Conservation (phyloP, 2,888 invertebrate species). For the Diaphora mendica region DNA sequence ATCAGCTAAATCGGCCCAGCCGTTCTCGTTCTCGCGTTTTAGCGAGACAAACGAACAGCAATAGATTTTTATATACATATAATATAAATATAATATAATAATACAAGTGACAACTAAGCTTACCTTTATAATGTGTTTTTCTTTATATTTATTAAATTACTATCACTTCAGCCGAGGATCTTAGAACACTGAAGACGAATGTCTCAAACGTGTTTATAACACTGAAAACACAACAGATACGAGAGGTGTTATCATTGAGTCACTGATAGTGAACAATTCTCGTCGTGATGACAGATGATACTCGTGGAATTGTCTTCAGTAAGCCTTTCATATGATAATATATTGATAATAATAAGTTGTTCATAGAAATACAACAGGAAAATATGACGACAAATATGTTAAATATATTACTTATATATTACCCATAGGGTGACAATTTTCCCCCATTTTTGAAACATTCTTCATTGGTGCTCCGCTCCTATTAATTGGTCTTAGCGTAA, state of each 20-base stretch:
- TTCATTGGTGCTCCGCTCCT: no score
- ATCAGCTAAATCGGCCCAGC: no score
- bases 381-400: background rate
- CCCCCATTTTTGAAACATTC: no score
- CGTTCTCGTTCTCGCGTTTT: no score
- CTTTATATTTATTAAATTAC: background rate
- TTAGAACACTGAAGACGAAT: background rate
- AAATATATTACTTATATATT: no score
- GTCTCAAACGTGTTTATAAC: slow-evolving; percentile 1
- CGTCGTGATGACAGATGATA: slow-evolving; percentile 8
- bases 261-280: slow-evolving; percentile 9
- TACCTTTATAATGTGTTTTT: background rate
- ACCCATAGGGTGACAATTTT: no score
- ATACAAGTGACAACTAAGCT: background rate
- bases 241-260: slow-evolving; percentile 15
- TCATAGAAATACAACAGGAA: background rate
- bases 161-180: slow-evolving; percentile 2
- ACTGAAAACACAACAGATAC: slow-evolving; percentile 3
- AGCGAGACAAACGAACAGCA: no score
- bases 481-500: no score
- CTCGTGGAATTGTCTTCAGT: slow-evolving; percentile 6
- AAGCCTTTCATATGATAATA: slow-evolving; percentile 15
- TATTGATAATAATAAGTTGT: background rate
- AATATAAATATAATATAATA: no score
- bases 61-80: no score